Percentiles rank a stretch among this genome's conserved stretches.
Conservation (phyloP, 2,888 invertebrate genomes). For the Aelia acuminata region DNA sequence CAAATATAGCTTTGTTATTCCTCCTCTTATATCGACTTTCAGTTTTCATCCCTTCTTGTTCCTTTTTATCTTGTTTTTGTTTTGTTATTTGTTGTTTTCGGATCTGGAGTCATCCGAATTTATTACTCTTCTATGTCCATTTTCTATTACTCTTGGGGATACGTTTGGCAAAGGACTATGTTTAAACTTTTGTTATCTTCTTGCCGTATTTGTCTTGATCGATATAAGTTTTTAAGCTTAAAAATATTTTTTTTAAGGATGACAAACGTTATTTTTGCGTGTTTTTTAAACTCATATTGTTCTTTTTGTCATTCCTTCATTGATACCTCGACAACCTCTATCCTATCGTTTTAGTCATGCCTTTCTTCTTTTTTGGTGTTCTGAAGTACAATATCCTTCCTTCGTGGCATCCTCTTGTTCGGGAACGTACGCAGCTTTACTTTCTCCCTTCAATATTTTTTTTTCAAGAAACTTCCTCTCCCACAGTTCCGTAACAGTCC, state of each 20-base stretch:
- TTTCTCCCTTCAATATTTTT: background rate
- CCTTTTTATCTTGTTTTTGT: slow-evolving; percentile 39
- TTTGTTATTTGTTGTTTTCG: background rate
- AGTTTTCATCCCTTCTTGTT: background rate
- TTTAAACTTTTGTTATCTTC: background rate
- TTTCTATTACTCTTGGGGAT: background rate
- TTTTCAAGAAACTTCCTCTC: slow-evolving; percentile 24
- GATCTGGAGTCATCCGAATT: background rate
- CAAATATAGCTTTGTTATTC: slow-evolving; percentile 34
- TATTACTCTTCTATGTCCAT: background rate
- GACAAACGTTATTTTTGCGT: too few species aligned
- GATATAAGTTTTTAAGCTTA: too few species aligned
- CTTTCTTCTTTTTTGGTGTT: background rate
- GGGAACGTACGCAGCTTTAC: background rate
- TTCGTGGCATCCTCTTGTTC: background rate
- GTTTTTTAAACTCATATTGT: too few species aligned
- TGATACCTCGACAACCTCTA: background rate
- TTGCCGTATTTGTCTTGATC: background rate
- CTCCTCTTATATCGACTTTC: slow-evolving; percentile 9
- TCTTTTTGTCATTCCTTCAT: too few species aligned
- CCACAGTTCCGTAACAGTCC: slow-evolving; percentile 12
- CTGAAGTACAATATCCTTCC: background rate
- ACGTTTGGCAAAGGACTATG: background rate
- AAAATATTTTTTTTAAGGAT: too few species aligned
- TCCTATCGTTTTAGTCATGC: background rate